These are phyloP conservation scores for Nycteola revayana DNA, from an alignment of 2,888 invertebrate genomes.

Conservation along the genomic window DNA sequence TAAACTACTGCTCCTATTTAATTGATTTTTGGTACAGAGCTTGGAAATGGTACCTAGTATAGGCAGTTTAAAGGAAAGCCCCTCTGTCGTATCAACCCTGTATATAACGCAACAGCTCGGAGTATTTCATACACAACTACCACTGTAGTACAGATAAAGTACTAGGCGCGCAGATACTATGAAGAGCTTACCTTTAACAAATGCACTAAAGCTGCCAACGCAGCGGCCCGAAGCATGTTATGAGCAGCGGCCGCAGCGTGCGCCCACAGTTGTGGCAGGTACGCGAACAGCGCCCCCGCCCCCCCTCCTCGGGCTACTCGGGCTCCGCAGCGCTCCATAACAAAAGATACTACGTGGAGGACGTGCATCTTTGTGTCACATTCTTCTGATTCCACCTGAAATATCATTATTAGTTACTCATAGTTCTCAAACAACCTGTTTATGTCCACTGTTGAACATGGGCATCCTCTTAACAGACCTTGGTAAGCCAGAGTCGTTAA, in stretches of 20 bases:
- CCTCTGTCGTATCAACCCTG: too few species aligned
- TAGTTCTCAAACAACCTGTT: background rate
- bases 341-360: constrained; percentile 92
- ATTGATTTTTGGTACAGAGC: too few species aligned
- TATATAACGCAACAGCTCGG: too few species aligned
- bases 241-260: constrained; percentile 93
- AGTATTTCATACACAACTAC: too few species aligned
- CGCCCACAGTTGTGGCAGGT: constrained; percentile 94
- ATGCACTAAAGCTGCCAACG: constrained; percentile 92
- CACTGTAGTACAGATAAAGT: too few species aligned
- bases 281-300: constrained; percentile 85
- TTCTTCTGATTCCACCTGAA: constrained; percentile 91
- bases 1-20: too few species aligned
- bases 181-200: constrained; percentile 85
- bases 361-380: constrained; percentile 98
- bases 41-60: too few species aligned
- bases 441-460: too few species aligned
- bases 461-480: too few species aligned
- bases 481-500: too few species aligned
- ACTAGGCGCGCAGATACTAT: background rate
- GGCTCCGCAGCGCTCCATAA: constrained; percentile 92
- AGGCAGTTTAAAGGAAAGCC: too few species aligned
- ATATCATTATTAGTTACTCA: background rate
- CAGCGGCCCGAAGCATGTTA: constrained; percentile 95
- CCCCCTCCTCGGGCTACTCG: constrained; percentile 88